Percentiles rank a stretch among this genome's conserved stretches.
Conservation (phyloP, 2,797 vertebrate genomes). For the Harpagifer antarcticus region DNA sequence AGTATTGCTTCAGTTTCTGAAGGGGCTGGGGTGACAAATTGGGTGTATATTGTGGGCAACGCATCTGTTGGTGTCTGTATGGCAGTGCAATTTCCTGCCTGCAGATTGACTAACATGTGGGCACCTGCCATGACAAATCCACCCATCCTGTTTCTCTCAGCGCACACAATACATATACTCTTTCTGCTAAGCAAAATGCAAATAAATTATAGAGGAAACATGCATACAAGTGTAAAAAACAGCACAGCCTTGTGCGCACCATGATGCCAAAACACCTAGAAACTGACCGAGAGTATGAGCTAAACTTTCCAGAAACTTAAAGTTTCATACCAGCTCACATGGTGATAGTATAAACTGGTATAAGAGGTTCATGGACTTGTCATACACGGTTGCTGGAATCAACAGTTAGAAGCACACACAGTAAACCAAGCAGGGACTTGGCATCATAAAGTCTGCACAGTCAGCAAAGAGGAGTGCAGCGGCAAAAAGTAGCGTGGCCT, state of each 20-base stretch:
- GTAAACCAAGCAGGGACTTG: constrained; percentile 61
- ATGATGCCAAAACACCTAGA: not conserved
- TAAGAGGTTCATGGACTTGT: constrained; percentile 61
- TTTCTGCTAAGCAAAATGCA: constrained; percentile 19
- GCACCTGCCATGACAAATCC: constrained; percentile 81
- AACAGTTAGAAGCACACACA: constrained; percentile 40
- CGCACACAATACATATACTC: constrained; percentile 42
- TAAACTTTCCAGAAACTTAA: constrained; percentile 26
- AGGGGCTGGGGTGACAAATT: constrained; percentile 57
- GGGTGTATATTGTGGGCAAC: constrained; percentile 68
- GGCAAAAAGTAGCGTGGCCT: constrained; percentile 61
- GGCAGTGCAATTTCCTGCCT: constrained; percentile 80
- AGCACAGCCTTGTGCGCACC: not conserved
- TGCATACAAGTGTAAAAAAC: constrained; percentile 8
- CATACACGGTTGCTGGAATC: constrained; percentile 64
- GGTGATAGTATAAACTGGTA: constrained; percentile 38
- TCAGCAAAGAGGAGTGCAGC: constrained; percentile 39
- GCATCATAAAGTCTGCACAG: constrained; percentile 55
- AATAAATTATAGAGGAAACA: constrained; percentile 33
- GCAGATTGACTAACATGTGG: constrained; percentile 77
- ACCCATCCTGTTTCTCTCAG: constrained; percentile 84
- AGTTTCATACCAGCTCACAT: constrained; percentile 35
- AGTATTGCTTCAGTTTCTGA: constrained; percentile 66
- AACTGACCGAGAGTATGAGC: constrained; percentile 16
- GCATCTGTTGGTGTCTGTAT: constrained; percentile 55